Percentiles rank a stretch among this genome's conserved stretches.
Conservation (phyloP, 2,888 invertebrate species). For the Platerodrilus igneus region DNA sequence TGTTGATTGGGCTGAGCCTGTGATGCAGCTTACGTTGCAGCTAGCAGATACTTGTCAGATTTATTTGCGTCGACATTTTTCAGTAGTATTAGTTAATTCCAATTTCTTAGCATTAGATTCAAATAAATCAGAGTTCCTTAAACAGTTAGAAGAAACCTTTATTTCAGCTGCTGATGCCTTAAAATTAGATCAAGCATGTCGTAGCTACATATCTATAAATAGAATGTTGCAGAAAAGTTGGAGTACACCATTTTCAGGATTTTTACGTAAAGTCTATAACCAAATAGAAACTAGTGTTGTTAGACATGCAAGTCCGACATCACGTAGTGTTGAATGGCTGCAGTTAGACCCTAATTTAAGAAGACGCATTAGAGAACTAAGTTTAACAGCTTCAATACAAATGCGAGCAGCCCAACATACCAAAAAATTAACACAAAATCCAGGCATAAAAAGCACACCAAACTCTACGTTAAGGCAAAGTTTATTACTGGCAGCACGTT, state of each 20-base stretch:
- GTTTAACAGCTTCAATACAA: constrained; percentile 31
- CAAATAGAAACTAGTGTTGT: constrained; percentile 68
- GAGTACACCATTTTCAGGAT: constrained; percentile 41
- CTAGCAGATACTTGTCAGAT: constrained; percentile 76
- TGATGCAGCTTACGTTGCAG: constrained; percentile 72
- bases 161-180: constrained; percentile 73
- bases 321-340: constrained; percentile 24
- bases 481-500: constrained; percentile 52
- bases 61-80: constrained; percentile 73
- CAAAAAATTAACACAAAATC: constrained; percentile 43
- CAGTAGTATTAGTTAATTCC: constrained; percentile 59
- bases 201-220: constrained; percentile 60
- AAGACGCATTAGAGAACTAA: constrained; percentile 60
- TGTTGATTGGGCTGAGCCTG: constrained; percentile 73
- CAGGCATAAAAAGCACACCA: too few species aligned
- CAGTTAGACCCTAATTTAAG: constrained; percentile 43
- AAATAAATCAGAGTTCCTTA: constrained; percentile 46
- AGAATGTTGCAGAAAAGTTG: constrained; percentile 41
- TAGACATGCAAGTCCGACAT: constrained; percentile 52
- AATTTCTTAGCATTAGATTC: constrained; percentile 63
- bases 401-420: constrained; percentile 44
- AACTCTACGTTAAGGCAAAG: constrained; percentile 51
- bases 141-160: constrained; percentile 63
- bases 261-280: constrained; percentile 60
- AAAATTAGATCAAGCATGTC: constrained; percentile 77